phyloP scores from a whole-genome alignment of 2,113 vertebrate species.

The Choloepus hoffmanni region DNA sequence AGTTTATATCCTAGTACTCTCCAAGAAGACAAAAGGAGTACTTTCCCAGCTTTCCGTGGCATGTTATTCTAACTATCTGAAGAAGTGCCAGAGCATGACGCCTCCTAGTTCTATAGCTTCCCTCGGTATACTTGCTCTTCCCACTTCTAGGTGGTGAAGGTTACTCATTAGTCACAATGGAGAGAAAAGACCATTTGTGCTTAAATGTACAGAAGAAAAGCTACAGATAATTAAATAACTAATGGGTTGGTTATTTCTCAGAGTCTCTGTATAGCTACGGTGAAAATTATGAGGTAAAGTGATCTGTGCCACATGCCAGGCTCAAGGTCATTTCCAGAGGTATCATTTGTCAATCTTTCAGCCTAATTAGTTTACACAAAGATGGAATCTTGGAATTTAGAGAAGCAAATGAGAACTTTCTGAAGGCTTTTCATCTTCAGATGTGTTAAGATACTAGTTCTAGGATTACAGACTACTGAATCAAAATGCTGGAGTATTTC shows the following conservation, averaged over 20 bases:
- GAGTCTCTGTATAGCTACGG: slow-evolving; percentile 22
- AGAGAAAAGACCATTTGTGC: slow-evolving; percentile 42
- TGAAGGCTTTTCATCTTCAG: slow-evolving; percentile 51
- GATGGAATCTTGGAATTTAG: slow-evolving; percentile 56
- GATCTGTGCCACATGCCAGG: neutral
- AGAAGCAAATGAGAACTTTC: slow-evolving; percentile 57
- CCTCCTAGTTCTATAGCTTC: neutral
- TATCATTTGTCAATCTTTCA: slow-evolving; percentile 48
- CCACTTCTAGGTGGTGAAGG: neutral
- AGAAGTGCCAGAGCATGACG: slow-evolving; percentile 25
- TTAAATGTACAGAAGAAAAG: slow-evolving; percentile 52
- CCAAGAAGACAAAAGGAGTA: slow-evolving; percentile 9
- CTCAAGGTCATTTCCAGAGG: slow-evolving; percentile 24
- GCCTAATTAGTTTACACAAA: neutral
- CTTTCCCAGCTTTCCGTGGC: slow-evolving; percentile 17
- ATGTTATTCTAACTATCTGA: slow-evolving; percentile 2
- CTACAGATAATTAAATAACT: neutral
- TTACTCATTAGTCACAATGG: slow-evolving; percentile 33
- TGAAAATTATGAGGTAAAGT: slow-evolving; percentile 24
- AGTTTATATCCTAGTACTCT: neutral
- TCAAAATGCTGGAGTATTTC: slow-evolving; percentile 18
- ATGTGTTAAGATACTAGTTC: slow-evolving; percentile 12
- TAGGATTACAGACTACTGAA: slow-evolving; percentile 12
- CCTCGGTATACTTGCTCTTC: neutral
- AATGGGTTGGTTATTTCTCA: slow-evolving; percentile 31